Evolutionary conservation across 2,797 vertebrate species (phyloP).

Genomic region (Columba guinea): DNA sequence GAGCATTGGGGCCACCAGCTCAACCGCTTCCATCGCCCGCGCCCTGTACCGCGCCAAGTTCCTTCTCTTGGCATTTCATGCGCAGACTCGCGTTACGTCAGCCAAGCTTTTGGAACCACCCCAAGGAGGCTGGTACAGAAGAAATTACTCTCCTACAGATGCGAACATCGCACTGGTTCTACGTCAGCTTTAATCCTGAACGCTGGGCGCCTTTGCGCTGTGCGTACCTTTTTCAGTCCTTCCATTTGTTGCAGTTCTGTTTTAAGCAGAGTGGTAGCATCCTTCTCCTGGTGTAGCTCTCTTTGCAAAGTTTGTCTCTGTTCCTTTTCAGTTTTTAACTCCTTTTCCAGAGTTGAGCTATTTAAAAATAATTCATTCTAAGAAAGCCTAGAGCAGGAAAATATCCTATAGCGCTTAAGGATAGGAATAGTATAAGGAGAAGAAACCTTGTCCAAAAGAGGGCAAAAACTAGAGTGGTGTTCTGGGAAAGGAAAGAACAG

Average conservation of each 20-base stretch:
- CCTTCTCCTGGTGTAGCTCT: slow-evolving; percentile 88
- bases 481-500: neutral
- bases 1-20: neutral
- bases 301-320: slow-evolving; percentile 90
- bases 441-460: neutral
- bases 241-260: slow-evolving; percentile 93
- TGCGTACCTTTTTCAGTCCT: slow-evolving; percentile 85
- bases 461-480: neutral
- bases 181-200: neutral
- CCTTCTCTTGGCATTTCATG: neutral
- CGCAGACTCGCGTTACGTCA: neutral
- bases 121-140: neutral
- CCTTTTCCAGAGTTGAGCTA: slow-evolving; percentile 89
- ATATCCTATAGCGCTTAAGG: neutral
- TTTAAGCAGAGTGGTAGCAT: slow-evolving; percentile 86
- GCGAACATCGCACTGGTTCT: neutral
- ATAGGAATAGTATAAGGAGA: neutral
- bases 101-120: neutral
- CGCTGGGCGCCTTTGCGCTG: too few species aligned
- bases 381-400: neutral
- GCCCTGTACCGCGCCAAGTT: neutral
- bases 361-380: slow-evolving; percentile 43
- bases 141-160: neutral
- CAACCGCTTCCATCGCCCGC: too few species aligned
- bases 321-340: slow-evolving; percentile 90